Percentiles rank a stretch among this genome's conserved stretches.
Conservation (phyloP, 2,888 invertebrate species). For the Apodemia hepburni region DNA sequence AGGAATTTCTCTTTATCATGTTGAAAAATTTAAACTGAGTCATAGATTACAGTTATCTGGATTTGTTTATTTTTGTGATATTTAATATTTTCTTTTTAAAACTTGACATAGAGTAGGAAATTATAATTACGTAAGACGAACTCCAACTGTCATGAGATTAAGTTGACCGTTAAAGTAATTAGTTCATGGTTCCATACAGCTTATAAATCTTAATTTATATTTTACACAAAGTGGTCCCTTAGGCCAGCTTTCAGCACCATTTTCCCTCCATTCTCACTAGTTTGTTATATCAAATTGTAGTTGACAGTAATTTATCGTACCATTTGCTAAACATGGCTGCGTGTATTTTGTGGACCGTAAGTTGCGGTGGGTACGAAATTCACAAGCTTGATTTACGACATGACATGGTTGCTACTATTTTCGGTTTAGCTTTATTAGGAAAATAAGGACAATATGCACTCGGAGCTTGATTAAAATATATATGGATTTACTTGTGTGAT, state of each 20-base stretch:
- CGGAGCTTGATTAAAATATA: neutral
- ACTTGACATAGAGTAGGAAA: too few relatives aligned
- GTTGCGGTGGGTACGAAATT: slow-evolving; percentile 8
- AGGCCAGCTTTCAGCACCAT: slow-evolving; percentile 10
- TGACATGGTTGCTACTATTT: slow-evolving; percentile 1
- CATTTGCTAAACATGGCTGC: slow-evolving; percentile 8
- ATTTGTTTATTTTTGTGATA: too few relatives aligned
- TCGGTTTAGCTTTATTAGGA: neutral
- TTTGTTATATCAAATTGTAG: slow-evolving; percentile 10
- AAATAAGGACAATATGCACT: neutral
- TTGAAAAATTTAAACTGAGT: too few relatives aligned
- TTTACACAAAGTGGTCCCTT: slow-evolving; percentile 11
- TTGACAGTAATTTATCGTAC: slow-evolving; percentile 7
- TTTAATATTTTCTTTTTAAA: too few relatives aligned
- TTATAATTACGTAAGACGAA: too few relatives aligned
- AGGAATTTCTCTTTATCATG: too few relatives aligned
- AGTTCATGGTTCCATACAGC: neutral
- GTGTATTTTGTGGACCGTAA: slow-evolving; percentile 10
- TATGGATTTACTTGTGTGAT: neutral
- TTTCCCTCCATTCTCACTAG: slow-evolving; percentile 5
- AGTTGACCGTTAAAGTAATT: neutral
- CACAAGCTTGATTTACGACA: neutral
- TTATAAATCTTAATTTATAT: slow-evolving; percentile 5
- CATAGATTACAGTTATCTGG: too few relatives aligned
- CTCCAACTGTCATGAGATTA: neutral